These are phyloP conservation scores for Onthophagus sagittarius DNA, from an alignment of 2,888 invertebrate genomes.

Conservation along the genomic window DNA sequence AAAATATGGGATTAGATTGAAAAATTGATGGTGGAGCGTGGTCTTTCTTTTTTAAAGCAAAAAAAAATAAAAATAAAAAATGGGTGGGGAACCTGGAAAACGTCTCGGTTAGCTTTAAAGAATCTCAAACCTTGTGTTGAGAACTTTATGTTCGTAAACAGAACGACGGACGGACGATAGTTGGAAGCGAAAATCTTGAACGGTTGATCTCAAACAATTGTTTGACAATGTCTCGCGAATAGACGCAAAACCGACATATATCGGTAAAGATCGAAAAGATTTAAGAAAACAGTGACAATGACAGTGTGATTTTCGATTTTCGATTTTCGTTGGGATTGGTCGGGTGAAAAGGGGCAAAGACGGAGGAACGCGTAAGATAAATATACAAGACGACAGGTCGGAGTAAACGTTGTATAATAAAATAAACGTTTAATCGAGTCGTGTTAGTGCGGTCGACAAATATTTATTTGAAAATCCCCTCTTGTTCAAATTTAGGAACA, in stretches of 20 bases:
- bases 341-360: not conserved
- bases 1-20: not conserved
- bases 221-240: not conserved
- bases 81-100: not conserved
- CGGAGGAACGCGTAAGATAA: not conserved
- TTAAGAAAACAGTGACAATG: not conserved
- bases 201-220: not conserved
- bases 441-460: not conserved
- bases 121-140: not conserved
- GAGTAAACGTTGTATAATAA: slow-evolving; percentile 12
- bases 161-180: not conserved
- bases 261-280: not conserved
- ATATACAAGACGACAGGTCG: slow-evolving; percentile 9
- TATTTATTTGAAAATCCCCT: not conserved
- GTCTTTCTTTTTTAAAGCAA: not conserved
- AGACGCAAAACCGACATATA: not conserved
- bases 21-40: not conserved
- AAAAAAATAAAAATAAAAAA: not conserved
- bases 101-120: not conserved
- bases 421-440: slow-evolving; percentile 2
- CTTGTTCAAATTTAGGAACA: not conserved
- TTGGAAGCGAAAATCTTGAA: not conserved
- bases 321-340: not conserved
- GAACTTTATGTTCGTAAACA: not conserved
- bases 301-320: not conserved